These are phyloP conservation scores for Acipenser oxyrinchus DNA, from an alignment of 2,797 vertebrate genomes.

Conservation along the genomic window DNA sequence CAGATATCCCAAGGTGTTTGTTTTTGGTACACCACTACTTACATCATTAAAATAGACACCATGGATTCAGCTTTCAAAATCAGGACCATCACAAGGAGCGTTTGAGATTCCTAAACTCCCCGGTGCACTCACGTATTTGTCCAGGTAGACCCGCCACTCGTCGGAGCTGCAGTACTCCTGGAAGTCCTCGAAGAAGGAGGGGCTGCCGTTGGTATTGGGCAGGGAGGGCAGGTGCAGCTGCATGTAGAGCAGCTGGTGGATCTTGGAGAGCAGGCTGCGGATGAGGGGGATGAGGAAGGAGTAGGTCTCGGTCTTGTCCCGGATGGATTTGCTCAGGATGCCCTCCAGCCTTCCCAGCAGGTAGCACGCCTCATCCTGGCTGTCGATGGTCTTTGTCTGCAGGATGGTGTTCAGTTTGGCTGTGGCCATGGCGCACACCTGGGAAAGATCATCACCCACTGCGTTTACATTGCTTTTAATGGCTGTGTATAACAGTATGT, in stretches of 20 bases:
- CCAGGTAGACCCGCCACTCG: slow-evolving; percentile 92
- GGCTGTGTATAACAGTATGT: too few relatives aligned
- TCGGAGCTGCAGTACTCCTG: slow-evolving; percentile 83
- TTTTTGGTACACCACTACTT: too few relatives aligned
- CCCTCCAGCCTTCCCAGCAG: slow-evolving; percentile 83
- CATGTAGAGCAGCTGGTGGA: slow-evolving; percentile 92
- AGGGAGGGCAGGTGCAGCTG: slow-evolving; percentile 86
- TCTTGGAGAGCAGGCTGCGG: slow-evolving; percentile 86
- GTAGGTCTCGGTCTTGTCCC: slow-evolving; percentile 76
- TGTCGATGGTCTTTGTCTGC: slow-evolving; percentile 86
- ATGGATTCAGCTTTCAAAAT: too few relatives aligned
- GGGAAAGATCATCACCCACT: neutral
- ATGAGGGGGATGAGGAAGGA: slow-evolving; percentile 87
- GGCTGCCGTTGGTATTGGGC: slow-evolving; percentile 85
- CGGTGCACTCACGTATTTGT: slow-evolving; percentile 81
- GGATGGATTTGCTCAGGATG: slow-evolving; percentile 77
- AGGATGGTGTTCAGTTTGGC: slow-evolving; percentile 91
- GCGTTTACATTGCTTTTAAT: too few relatives aligned
- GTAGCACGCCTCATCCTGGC: slow-evolving; percentile 89
- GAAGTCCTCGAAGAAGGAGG: slow-evolving; percentile 95
- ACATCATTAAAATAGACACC: too few relatives aligned
- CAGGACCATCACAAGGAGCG: too few relatives aligned
- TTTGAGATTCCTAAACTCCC: neutral
- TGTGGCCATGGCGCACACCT: slow-evolving; percentile 91
- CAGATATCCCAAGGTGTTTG: too few relatives aligned